These are phyloP conservation scores for Imbricaverruca yamaguchii DNA, from an alignment of 2,888 invertebrate genomes.

Conservation along the genomic window DNA sequence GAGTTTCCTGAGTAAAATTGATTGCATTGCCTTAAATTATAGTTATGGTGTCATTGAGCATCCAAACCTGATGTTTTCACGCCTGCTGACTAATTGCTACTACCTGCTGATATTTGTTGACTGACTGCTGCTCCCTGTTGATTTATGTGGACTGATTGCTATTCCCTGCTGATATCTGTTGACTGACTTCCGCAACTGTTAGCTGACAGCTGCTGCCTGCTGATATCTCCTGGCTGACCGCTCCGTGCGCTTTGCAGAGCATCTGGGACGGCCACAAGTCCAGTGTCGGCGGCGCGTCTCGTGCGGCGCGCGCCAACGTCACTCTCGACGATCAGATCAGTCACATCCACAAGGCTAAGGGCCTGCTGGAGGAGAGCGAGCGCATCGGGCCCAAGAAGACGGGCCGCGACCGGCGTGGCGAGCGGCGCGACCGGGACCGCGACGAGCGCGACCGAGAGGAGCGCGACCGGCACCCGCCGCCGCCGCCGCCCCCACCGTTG, in stretches of 20 bases:
- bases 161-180: too few relatives aligned
- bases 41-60: too few relatives aligned
- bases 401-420: constrained; percentile 37
- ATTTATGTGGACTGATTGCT: not conserved
- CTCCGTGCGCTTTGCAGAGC: constrained; percentile 50
- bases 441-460: constrained; percentile 37
- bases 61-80: too few relatives aligned
- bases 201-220: too few relatives aligned
- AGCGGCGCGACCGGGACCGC: constrained; percentile 30
- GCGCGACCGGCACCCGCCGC: constrained; percentile 28
- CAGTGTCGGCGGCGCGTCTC: constrained; percentile 89
- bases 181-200: too few relatives aligned
- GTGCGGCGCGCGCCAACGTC: constrained; percentile 89
- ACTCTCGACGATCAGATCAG: constrained; percentile 95
- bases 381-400: constrained; percentile 78
- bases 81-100: too few relatives aligned
- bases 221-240: not conserved
- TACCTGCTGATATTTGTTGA: too few relatives aligned
- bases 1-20: too few relatives aligned
- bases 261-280: constrained; percentile 99
- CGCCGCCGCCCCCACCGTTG: constrained; percentile 9
- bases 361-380: constrained; percentile 87
- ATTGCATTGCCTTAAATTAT: too few relatives aligned
- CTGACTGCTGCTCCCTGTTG: not conserved
- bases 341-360: constrained; percentile 94